These are phyloP conservation scores for Pyrgus malvae DNA, from an alignment of 2,888 invertebrate genomes.

Conservation along the genomic window DNA sequence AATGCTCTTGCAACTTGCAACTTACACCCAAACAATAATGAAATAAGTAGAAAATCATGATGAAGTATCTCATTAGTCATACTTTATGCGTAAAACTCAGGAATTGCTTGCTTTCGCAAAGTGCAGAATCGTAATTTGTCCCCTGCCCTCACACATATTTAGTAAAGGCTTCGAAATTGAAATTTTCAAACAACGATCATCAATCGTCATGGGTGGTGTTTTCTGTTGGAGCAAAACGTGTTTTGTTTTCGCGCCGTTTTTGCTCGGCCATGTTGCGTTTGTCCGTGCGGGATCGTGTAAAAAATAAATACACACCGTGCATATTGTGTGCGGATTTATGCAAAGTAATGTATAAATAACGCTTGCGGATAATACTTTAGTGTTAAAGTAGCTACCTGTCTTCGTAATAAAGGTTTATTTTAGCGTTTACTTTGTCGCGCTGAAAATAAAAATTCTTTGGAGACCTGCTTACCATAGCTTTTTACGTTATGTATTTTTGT, in stretches of 20 bases:
- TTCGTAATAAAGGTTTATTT: slow-evolving; percentile 12
- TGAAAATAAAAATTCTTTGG: neutral
- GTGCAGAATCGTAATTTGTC: slow-evolving; percentile 2
- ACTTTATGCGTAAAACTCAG: neutral
- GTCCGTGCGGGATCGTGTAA: slow-evolving; percentile 9
- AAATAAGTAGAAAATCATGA: neutral
- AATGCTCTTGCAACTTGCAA: no score
- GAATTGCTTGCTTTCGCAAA: neutral
- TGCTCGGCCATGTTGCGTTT: slow-evolving; percentile 16
- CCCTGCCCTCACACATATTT: neutral
- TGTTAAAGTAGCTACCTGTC: slow-evolving; percentile 17
- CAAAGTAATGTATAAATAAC: slow-evolving; percentile 24
- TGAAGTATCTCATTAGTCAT: neutral
- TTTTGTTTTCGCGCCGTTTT: slow-evolving; percentile 18
- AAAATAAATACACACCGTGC: slow-evolving; percentile 26
- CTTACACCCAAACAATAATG: no score
- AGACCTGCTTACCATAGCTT: neutral
- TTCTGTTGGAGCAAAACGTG: slow-evolving; percentile 16
- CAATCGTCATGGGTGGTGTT: slow-evolving; percentile 16
- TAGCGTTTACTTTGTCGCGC: neutral
- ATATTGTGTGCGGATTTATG: slow-evolving; percentile 26
- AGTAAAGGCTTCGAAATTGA: slow-evolving; percentile 17
- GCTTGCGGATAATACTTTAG: slow-evolving; percentile 17
- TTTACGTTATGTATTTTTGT: neutral
- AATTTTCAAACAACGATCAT: slow-evolving; percentile 19